These are phyloP conservation scores for Scytalopus superciliaris DNA, from an alignment of 2,113 vertebrate genomes.

Conservation along the genomic window DNA sequence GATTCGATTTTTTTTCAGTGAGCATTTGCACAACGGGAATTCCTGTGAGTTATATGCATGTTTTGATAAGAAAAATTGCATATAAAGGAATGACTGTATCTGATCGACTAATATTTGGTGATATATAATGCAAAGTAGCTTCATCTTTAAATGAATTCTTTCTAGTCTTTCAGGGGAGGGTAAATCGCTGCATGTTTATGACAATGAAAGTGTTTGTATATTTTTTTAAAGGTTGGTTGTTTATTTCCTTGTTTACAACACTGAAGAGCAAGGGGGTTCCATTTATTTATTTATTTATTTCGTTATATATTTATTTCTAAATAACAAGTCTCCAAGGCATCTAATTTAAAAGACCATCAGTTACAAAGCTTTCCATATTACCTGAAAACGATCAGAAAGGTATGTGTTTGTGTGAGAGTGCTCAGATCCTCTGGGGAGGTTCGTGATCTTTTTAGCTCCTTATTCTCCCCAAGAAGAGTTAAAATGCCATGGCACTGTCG, in stretches of 20 bases:
- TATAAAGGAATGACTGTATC: conserved; percentile 53
- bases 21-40: conserved; percentile 64
- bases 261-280: not conserved
- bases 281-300: not conserved
- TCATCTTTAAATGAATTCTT: conserved; percentile 6
- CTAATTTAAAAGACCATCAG: not conserved
- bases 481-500: conserved; percentile 35
- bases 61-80: conserved; percentile 54
- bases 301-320: not conserved
- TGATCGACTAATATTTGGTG: conserved; percentile 57
- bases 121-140: conserved; percentile 43
- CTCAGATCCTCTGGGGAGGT: conserved; percentile 12
- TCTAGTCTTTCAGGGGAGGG: conserved; percentile 26
- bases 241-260: conserved; percentile 48
- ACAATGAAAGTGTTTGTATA: conserved; percentile 19
- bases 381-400: not conserved
- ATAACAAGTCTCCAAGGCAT: conserved; percentile 17
- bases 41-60: conserved; percentile 73
- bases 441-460: not conserved
- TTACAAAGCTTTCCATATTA: not conserved
- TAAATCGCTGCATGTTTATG: conserved; percentile 47
- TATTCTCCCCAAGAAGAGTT: conserved; percentile 26
- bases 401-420: not conserved
- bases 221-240: conserved; percentile 11
- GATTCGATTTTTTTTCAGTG: conserved; percentile 48